These are phyloP conservation scores for Bursaphelenchus mucronatus DNA, from an alignment of 1,140 invertebrate species.

Conservation along the genomic window DNA sequence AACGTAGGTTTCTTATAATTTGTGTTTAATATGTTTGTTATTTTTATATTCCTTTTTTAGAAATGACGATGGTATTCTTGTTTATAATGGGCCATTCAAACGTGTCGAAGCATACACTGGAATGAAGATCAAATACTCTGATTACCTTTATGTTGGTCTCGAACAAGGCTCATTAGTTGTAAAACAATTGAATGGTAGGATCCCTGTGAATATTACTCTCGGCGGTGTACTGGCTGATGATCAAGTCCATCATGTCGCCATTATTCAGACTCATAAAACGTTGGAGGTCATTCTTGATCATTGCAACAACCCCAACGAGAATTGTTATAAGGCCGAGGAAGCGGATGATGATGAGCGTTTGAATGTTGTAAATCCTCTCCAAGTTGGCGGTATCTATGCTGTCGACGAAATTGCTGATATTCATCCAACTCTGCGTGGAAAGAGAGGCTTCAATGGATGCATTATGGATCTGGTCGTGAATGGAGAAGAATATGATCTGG, in stretches of 20 bases:
- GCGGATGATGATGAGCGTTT: conserved; percentile 59
- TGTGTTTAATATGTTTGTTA: conserved; percentile 22
- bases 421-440: conserved; percentile 22
- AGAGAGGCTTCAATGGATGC: conserved; percentile 47
- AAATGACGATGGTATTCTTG: conserved; percentile 38
- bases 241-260: conserved; percentile 48
- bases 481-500: conserved; percentile 54
- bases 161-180: conserved; percentile 16
- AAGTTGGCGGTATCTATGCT: conserved; percentile 50
- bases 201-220: conserved; percentile 10
- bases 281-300: conserved; percentile 51
- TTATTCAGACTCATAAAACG: conserved; percentile 51
- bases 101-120: neutral
- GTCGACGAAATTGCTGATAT: conserved; percentile 25
- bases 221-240: conserved; percentile 43
- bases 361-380: conserved; percentile 54
- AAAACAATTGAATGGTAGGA: conserved; percentile 14
- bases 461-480: conserved; percentile 56
- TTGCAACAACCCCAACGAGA: conserved; percentile 27
- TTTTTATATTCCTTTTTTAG: conserved; percentile 26
- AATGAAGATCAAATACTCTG: neutral
- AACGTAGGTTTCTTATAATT: conserved; percentile 27
- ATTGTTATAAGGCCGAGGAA: conserved; percentile 17
- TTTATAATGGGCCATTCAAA: conserved; percentile 47
- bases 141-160: conserved; percentile 10